Evolutionary conservation across 2,888 invertebrate species (phyloP), one percentile per base, ranked within the genome.

Genomic region (Acanthosepion esculentum): DNA sequence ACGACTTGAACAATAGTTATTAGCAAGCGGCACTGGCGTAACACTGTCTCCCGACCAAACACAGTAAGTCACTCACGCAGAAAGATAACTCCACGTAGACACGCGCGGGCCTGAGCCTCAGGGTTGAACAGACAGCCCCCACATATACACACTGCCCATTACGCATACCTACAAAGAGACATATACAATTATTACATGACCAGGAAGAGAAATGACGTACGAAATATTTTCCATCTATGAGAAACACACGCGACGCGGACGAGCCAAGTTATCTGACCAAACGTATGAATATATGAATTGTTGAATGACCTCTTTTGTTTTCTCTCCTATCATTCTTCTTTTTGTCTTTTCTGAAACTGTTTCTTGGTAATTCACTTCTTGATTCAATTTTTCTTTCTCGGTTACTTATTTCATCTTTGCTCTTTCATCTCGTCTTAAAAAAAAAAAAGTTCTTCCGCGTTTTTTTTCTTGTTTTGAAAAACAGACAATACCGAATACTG

Each of bases 1-100:
- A 78, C n/a, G 33, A 78, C n/a, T n/a, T 78, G 78, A n/a, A 78
- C 78, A 78, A 78, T 78, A 78, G 78, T 78, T 78, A 78, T 78
- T 78, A 78, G 78, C 15, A 33, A 78, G 20, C 78, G 33, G n/a
- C 78, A 78, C n/a, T 78, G 33, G 78, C 78, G 78, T 78, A 78
- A 33, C 78, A 33, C 78, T 78, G 78, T 78, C 78, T 78, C 78
- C 20, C n/a, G 78, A 78, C 78, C 78, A 78, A 78, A 33, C 78
- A 33, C 78, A 78, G n/a, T 33, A 33, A 78, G 78, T 78, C n/a
- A 78, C n/a, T 78, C 78, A 78, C n/a, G 78, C 78, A n/a, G n/a
- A 78, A 78, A 78, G 78, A 78, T 78, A 78, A 78, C 78, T 78
- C 8, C 78, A n/a, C 78, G n/a, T 10, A 78, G 78, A 78, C 78